Evolutionary conservation across 2,888 invertebrate genomes (phyloP), one percentile per base, ranked within the genome.

Genomic region (Dorcus parallelipipedus): DNA sequence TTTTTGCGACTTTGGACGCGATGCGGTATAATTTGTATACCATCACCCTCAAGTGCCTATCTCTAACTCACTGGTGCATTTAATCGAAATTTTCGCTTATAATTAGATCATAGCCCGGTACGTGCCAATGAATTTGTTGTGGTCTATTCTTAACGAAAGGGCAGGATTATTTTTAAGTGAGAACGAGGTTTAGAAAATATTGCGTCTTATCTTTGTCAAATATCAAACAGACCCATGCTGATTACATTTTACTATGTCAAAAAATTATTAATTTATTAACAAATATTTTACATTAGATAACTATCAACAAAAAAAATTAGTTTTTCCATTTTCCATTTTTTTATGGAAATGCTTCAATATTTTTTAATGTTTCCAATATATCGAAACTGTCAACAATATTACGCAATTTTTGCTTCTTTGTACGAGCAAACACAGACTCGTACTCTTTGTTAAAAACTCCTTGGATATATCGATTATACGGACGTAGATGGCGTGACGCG

Each of bases 381-480:
- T 33, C 6, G 26, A 33, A 6, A 5, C 26, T 6, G 26, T 33
- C 26, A 7, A 33, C 26, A 3, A 33, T 6, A 33, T 33, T 7
- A 33, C 26, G 26, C 6, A 5, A 1, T 6, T 33, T 33, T 7
- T 33, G 26, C 26, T 33, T 20, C 20, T 20, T 33, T 33, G 26
- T 7, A 33, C 26, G 26, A 33, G 6, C 26, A 6, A 33, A 33
- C 3, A 33, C 26, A 33, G 7, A 33, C 26, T 33, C 26, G 26
- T 33, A 5, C 26, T 33, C 26, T 33, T 33, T 33, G 26, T 33
- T 33, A 33, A 59, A 52, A 62, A 60, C 70, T 68, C 74, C 74
- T 74, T 73, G 73, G 74, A 66, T 71, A 75, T 73, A 76, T 76
- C 65, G 75, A 75, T 75, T 73, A 73, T 69, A 73, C 71, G 62